Evolutionary conservation across 2,113 vertebrate species (phyloP).

Genomic region (Channa maculata): DNA sequence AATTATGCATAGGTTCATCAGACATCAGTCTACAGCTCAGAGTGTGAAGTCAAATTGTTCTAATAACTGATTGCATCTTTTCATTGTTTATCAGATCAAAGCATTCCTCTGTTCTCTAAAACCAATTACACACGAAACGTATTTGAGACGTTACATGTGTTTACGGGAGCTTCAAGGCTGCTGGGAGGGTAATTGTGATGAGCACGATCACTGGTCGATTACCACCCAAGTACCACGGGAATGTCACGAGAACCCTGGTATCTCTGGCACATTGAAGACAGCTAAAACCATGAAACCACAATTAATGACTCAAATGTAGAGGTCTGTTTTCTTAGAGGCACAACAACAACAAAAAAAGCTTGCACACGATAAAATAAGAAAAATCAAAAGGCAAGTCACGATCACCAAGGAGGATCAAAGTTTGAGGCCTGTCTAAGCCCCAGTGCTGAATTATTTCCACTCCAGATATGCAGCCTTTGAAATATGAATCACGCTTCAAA

Average conservation of each 20-base stretch:
- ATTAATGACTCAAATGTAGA: slow-evolving; percentile 61
- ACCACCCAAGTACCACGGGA: slow-evolving; percentile 67
- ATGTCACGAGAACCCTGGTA: slow-evolving; percentile 25
- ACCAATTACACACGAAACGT: slow-evolving; percentile 52
- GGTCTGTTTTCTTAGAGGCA: slow-evolving; percentile 53
- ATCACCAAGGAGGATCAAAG: slow-evolving; percentile 78
- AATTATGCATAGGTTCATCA: slow-evolving; percentile 18
- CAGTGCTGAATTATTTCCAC: slow-evolving; percentile 62
- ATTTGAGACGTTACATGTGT: slow-evolving; percentile 45
- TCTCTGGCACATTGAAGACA: slow-evolving; percentile 55
- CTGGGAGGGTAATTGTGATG: slow-evolving; percentile 42
- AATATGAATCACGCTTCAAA: slow-evolving; percentile 73
- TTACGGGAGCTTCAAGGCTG: slow-evolving; percentile 13
- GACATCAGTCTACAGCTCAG: slow-evolving; percentile 7
- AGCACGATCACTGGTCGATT: slow-evolving; percentile 20
- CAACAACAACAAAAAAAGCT: slow-evolving; percentile 30
- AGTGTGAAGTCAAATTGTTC: slow-evolving; percentile 24
- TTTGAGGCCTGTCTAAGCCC: slow-evolving; percentile 47
- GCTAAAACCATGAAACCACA: slow-evolving; percentile 57
- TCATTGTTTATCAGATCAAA: slow-evolving; percentile 59
- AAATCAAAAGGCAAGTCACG: slow-evolving; percentile 34
- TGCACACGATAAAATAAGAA: slow-evolving; percentile 30
- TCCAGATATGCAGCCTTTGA: slow-evolving; percentile 66
- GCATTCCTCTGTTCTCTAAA: slow-evolving; percentile 65
- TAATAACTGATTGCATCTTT: slow-evolving; percentile 37